A percentile compares a stretch with the other conserved stretches of the same genome.
Evolutionary conservation across 2,888 invertebrate genomes (phyloP).

Genomic region (Pseudococcus jackbeardsleyi): DNA sequence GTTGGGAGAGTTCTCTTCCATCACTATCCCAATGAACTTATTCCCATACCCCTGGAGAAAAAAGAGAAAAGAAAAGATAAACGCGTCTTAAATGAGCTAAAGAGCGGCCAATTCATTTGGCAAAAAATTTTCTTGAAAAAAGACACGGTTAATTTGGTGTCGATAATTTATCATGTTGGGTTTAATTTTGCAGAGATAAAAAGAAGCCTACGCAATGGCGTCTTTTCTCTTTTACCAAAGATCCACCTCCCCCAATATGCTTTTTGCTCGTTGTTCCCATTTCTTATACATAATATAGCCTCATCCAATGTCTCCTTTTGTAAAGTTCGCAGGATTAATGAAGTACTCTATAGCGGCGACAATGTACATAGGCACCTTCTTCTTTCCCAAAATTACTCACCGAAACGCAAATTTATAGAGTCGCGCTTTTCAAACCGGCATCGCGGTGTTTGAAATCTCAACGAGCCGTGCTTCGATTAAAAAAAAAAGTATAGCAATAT

Average conservation of each 20-base stretch:
- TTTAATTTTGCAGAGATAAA: conserved; percentile 61
- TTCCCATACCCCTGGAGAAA: background rate
- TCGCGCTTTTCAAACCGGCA: conserved; percentile 7
- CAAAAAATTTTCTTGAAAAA: conserved; percentile 40
- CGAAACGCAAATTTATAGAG: conserved; percentile 46
- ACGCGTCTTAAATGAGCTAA: conserved; percentile 31
- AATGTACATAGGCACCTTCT: conserved; percentile 43
- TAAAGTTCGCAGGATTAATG: conserved; percentile 60
- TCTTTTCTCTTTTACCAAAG: conserved; percentile 34
- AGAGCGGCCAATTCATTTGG: conserved; percentile 21
- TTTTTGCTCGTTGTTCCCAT: conserved; percentile 41
- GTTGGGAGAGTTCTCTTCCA: background rate
- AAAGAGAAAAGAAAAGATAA: background rate
- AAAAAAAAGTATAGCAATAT: background rate
- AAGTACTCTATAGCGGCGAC: conserved; percentile 58
- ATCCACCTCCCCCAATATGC: conserved; percentile 48
- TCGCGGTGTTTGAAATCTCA: conserved; percentile 1
- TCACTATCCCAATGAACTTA: background rate
- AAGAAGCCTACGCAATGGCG: conserved; percentile 24
- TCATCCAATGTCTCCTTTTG: conserved; percentile 53
- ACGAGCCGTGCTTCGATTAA: conserved; percentile 50
- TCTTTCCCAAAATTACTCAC: conserved; percentile 36
- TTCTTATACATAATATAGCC: conserved; percentile 51
- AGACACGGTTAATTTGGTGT: conserved; percentile 62
- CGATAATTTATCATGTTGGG: conserved; percentile 62